Percentiles rank a stretch among this genome's conserved stretches.
Conservation (phyloP, 2,888 invertebrate species). For the Drosophila conformis region DNA sequence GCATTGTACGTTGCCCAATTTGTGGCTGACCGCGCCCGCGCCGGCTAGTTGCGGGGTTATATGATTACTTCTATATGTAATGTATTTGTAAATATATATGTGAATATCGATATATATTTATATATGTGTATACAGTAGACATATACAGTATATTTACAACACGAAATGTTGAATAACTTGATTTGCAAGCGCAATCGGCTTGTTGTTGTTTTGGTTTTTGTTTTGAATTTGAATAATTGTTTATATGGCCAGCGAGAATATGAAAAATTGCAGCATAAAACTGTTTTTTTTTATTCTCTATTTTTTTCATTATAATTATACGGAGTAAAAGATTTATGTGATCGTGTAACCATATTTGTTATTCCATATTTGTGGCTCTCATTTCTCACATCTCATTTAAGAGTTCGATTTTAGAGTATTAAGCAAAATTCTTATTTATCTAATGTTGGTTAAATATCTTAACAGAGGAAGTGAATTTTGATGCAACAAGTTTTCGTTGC, state of each 20-base stretch:
- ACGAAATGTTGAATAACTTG: slow-evolving; percentile 70
- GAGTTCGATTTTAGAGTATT: neutral
- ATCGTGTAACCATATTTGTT: neutral
- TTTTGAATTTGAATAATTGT: slow-evolving; percentile 13
- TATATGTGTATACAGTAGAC: slow-evolving; percentile 1
- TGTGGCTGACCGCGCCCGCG: neutral
- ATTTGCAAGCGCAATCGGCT: slow-evolving; percentile 54
- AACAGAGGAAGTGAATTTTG: neutral
- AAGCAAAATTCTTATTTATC: neutral
- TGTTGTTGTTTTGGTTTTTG: slow-evolving; percentile 10
- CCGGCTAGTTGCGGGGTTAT: neutral
- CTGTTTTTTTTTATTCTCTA: no score
- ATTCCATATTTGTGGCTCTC: neutral
- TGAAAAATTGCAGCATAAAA: neutral
- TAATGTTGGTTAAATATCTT: neutral
- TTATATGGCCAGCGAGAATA: slow-evolving; percentile 12
- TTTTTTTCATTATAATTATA: neutral
- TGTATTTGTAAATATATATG: neutral
- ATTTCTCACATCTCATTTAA: neutral
- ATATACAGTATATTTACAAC: slow-evolving; percentile 20
- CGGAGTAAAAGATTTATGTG: neutral
- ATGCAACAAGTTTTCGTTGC: neutral
- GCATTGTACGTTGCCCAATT: slow-evolving; percentile 7
- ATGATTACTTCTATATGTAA: slow-evolving; percentile 4
- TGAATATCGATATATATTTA: neutral